A percentile compares a stretch with the other conserved stretches of the same genome.
Conservation (phyloP, 1,140 invertebrate genomes). For the Phthorimaea operculella region DNA sequence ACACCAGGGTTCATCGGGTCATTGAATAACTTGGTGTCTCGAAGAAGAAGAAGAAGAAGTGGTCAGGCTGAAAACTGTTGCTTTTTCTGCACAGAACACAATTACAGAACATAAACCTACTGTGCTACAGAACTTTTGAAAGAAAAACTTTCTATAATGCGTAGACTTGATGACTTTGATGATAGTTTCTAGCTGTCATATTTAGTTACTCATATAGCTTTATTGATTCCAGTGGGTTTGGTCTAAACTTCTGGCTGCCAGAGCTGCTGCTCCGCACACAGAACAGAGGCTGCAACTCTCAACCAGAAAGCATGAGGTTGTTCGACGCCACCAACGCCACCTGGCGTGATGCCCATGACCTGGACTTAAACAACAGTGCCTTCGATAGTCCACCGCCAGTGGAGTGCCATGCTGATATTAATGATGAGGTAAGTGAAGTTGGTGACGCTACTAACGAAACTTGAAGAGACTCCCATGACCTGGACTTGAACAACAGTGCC, state of each 20-base stretch:
- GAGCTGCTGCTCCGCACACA: constrained; percentile 72
- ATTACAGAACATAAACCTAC: too few species aligned
- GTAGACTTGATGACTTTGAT: too few species aligned
- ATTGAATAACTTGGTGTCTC: too few species aligned
- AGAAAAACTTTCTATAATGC: too few species aligned
- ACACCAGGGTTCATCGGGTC: too few species aligned
- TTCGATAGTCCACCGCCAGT: constrained; percentile 2
- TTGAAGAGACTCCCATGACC: constrained; percentile 24
- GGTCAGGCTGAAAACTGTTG: too few species aligned
- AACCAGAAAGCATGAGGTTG: constrained; percentile 26
- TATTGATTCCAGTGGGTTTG: constrained; percentile 70
- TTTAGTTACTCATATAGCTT: too few species aligned
- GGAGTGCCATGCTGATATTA: constrained; percentile 37
- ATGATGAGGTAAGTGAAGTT: constrained; percentile 35
- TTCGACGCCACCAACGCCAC: constrained; percentile 33
- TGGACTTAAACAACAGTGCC: neutral
- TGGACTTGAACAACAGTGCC: neutral
- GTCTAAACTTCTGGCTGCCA: constrained; percentile 77
- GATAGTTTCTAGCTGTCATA: too few species aligned
- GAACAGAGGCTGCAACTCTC: constrained; percentile 30
- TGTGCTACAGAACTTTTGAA: too few species aligned
- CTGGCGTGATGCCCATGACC: constrained; percentile 25
- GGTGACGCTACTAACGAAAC: constrained; percentile 26
- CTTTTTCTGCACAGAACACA: too few species aligned
- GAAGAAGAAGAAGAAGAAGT: too few species aligned